Percentiles rank a stretch among this genome's conserved stretches.
Evolutionary conservation across 2,113 vertebrate genomes (phyloP).

Genomic region (human): GRCh38 chr14:96102501-96103000

Average conservation of each 20-base stretch:
- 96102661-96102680: too few species aligned
- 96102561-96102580: neutral
- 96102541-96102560: neutral
- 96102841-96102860: too few species aligned
- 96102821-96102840: too few species aligned
- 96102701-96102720: neutral
- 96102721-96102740: neutral
- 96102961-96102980: neutral
- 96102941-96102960: too few species aligned
- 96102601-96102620: neutral
- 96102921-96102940: neutral
- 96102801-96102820: neutral
- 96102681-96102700: neutral
- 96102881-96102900: fast-evolving
- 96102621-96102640: neutral
- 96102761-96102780: neutral
- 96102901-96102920: neutral
- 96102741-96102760: neutral
- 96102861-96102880: neutral
- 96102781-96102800: neutral
- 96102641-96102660: neutral
- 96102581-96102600: neutral
- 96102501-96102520: neutral
- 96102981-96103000: neutral
- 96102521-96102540: neutral